Conservation (phyloP, 2,113 vertebrate genomes). For the Plestiodon gilberti region DNA sequence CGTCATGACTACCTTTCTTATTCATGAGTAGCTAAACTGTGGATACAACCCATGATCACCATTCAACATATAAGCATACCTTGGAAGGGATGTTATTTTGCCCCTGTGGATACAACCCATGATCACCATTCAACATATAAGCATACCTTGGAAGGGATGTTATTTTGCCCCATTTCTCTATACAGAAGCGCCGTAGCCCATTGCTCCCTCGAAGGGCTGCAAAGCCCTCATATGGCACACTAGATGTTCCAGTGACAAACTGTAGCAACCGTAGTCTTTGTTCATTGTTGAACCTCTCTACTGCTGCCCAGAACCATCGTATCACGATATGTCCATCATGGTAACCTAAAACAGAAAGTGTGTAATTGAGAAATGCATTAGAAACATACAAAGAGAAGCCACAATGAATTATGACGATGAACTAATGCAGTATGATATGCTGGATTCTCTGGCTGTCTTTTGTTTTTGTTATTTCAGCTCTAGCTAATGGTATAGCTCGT, state of each 20-base stretch:
- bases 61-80: constrained; percentile 72
- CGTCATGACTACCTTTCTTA: too few relatives aligned
- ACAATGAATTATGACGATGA: neutral
- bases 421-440: neutral
- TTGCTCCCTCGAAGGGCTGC: constrained; percentile 93
- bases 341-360: constrained; percentile 81
- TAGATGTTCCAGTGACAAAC: constrained; percentile 96
- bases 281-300: constrained; percentile 97
- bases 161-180: constrained; percentile 98
- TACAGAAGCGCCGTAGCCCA: constrained; percentile 94
- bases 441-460: neutral
- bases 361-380: constrained; percentile 21
- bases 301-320: constrained; percentile 96
- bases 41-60: neutral
- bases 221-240: constrained; percentile 96
- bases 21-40: too few relatives aligned
- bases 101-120: constrained; percentile 81
- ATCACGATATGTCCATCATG: constrained; percentile 97
- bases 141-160: constrained; percentile 94
- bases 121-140: neutral
- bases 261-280: constrained; percentile 93
- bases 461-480: neutral
- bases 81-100: constrained; percentile 95
- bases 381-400: neutral
- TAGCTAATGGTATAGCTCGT: neutral